phyloP scores from a whole-genome alignment of 2,113 vertebrate genomes.

The Heptranchias perlo region DNA sequence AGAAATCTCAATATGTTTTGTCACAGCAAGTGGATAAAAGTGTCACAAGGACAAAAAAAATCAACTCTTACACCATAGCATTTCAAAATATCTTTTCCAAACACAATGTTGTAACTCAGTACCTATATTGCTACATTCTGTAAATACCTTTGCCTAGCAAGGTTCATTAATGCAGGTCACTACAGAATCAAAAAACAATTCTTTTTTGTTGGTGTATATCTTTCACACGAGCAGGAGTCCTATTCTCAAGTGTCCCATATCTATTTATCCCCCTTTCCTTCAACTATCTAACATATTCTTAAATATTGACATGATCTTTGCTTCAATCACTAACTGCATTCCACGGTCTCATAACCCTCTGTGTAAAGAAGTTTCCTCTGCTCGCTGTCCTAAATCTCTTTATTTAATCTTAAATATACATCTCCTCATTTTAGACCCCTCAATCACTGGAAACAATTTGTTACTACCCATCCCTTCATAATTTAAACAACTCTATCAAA shows the following conservation, averaged over 20 bases:
- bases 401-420: neutral
- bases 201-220: neutral
- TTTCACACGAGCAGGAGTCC: neutral
- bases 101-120: neutral
- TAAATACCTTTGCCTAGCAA: neutral
- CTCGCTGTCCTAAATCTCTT: neutral
- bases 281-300: neutral
- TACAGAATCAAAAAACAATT: neutral
- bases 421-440: neutral
- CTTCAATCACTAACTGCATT: neutral
- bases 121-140: neutral
- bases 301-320: neutral
- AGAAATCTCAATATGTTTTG: neutral
- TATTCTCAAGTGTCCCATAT: neutral
- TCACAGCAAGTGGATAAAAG: neutral
- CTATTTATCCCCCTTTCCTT: neutral
- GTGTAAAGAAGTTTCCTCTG: neutral
- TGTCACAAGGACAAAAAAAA: neutral
- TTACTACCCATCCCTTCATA: neutral
- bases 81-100: neutral
- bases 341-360: neutral
- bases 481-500: neutral
- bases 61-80: neutral
- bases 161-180: neutral
- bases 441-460: neutral